phyloP scores from a whole-genome alignment of 1,140 invertebrate species.

The Platyscapa corneri region DNA sequence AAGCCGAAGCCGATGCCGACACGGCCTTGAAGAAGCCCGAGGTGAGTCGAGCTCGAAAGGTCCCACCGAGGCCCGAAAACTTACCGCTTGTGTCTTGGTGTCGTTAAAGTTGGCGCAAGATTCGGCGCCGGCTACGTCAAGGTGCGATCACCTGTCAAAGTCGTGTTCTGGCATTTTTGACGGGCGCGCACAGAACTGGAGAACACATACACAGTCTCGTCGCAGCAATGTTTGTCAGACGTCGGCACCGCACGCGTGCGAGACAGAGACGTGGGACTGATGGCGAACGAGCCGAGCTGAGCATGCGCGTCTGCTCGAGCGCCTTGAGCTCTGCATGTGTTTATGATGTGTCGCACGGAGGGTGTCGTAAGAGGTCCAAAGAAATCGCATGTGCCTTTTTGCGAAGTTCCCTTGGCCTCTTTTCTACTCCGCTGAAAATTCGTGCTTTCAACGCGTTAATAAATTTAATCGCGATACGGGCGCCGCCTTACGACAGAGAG shows the following conservation, averaged over 20 bases:
- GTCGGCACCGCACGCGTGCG: too few species aligned
- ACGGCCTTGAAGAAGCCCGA: not conserved
- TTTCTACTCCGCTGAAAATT: not conserved
- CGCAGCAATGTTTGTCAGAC: not conserved
- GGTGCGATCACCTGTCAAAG: constrained; percentile 33
- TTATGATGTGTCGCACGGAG: not conserved
- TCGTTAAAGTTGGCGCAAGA: not conserved
- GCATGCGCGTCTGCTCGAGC: not conserved
- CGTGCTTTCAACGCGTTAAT: not conserved
- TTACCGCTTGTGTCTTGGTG: not conserved
- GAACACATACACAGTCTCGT: not conserved
- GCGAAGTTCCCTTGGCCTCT: not conserved
- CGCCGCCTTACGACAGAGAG: not conserved
- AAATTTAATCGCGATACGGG: not conserved
- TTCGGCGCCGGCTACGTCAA: not conserved
- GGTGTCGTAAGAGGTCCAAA: not conserved
- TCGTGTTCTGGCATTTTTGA: constrained; percentile 28
- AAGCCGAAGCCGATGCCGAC: not conserved
- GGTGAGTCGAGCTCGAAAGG: not conserved
- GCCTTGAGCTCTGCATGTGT: not conserved
- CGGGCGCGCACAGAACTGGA: not conserved
- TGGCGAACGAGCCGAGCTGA: not conserved
- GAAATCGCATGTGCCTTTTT: not conserved
- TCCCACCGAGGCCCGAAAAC: not conserved
- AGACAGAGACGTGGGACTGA: not conserved